Evolutionary conservation across 2,113 vertebrate genomes (phyloP), one percentile per base, ranked within the genome.

Genomic region (Aplodontia rufa): DNA sequence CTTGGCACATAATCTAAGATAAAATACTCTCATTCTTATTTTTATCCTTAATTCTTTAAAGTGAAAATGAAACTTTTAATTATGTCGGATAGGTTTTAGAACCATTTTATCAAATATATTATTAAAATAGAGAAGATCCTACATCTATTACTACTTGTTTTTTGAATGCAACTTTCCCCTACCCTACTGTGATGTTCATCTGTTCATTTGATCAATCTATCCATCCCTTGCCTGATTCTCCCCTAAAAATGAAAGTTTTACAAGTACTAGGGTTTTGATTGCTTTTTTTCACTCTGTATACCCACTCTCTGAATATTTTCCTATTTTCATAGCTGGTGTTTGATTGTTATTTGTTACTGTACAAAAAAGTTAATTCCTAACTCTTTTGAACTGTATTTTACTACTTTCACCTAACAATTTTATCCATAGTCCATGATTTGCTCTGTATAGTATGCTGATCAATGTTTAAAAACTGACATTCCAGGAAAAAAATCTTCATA

Each of bases 1-100:
- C 26, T 83, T 72, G 22, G 11, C 24, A 72, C 78, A 35, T 19
- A 93, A 81, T 37, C 47, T 74, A 82, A 86, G 68, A 51, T 90
- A 69, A 94, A 68, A 80, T 62, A 47, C 0, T 47, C 22, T 62
- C 19, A 72, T 24, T 68, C 3, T 51, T 66, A 49, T 40, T 8
- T 13, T 76, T 81, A 58, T 26, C 28, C 0, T 85, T 26, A 74
- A 74, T 84, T 30, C 26, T 13, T 30, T 55, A 28, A 85, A 89
- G 8, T 30, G 32, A 84, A 95, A 88, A 79, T 47, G 5, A 87
- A 19, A 69, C 24, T n/a, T 51, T 60, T 1, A 32, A 72, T 1
- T 66, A 68, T 3, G 3, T 8, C 66, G 11, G 11, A 49, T 83
- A 90, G 53, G 76, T 60, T 87, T 81, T 66, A 72, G 37, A 20